Evolutionary conservation across 2,113 vertebrate species (phyloP).

Genomic region (Oreochromis tanganicae): DNA sequence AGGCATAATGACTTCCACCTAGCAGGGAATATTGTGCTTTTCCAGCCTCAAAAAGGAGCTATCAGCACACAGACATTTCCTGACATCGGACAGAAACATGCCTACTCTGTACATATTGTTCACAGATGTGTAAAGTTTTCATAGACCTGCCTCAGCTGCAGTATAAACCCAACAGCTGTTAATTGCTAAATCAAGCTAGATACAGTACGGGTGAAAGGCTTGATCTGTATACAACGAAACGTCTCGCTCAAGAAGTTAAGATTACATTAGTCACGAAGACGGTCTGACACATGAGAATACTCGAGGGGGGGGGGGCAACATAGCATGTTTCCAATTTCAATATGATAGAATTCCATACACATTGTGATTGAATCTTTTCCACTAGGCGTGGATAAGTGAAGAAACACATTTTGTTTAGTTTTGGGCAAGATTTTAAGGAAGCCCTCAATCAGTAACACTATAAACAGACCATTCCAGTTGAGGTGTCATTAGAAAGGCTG

Average conservation of each 20-base stretch:
- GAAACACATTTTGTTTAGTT: constrained; percentile 69
- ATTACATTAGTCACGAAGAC: constrained; percentile 27
- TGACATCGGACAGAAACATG: constrained; percentile 24
- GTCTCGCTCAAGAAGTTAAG: not conserved
- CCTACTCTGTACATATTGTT: constrained; percentile 44
- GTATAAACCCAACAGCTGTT: constrained; percentile 48
- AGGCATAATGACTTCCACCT: constrained; percentile 32
- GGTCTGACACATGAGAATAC: constrained; percentile 2
- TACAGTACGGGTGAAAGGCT: not conserved
- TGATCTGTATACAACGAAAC: not conserved
- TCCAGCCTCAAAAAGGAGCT: constrained; percentile 28
- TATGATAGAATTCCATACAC: constrained; percentile 31
- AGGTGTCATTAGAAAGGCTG: constrained; percentile 63
- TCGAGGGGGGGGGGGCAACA: not conserved
- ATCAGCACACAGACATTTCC: constrained; percentile 43
- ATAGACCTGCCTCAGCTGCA: not conserved
- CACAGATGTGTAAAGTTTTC: constrained; percentile 58
- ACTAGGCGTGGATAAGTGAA: constrained; percentile 56
- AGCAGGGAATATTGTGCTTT: constrained; percentile 3
- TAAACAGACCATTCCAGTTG: constrained; percentile 66
- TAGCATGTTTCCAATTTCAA: constrained; percentile 52
- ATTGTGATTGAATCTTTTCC: constrained; percentile 36
- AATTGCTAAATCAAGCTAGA: constrained; percentile 43
- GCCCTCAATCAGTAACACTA: constrained; percentile 66
- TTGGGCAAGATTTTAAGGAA: constrained; percentile 62